Base-by-base conservation (phyloP, 2,888 invertebrate genomes). In the Cataglyphis livida region DNA sequence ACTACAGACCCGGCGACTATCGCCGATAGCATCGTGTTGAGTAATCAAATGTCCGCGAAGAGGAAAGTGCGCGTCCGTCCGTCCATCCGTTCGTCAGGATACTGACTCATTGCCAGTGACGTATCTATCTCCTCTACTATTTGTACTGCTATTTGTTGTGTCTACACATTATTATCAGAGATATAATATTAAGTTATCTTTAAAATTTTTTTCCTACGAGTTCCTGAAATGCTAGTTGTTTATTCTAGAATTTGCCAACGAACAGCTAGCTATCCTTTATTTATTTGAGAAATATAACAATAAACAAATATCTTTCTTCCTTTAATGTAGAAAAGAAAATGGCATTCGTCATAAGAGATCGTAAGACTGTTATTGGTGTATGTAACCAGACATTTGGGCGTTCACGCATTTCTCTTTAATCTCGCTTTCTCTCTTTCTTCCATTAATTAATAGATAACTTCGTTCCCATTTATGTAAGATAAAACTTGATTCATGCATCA, bases 41-140 rank as follows among this genome's bases (percentile, higher is more conserved):
- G 68, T 76, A 81, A 82, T 82, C 83, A 73, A 41, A 81, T 48
- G 64, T 65, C n/a, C 28, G 70, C 38, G 68, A 81, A 78, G 84
- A 84, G 82, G 51, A 81, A 76, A 61, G 48, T 74, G 57, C 32
- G 21, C 44, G 57, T 28, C 54, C 38, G 57, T 48, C 35, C 35
- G 54, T 51, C 48, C 48, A 7, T 51, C 51, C 51, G 7, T 51
- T 21, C 71, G 64, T 38, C 65, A 41, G 35, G 18, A 62, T 57
- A 70, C 76, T 89, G 90, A 88, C 84, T 89, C 90, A 88, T 85
- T 70, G 66, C 35, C 48, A 64, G 73, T 82, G 54, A 73, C 76
- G 74, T 81, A 71, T 71, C 35, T 74, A 64, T 57, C 44, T 59
- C 41, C 21, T 57, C 38, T 48, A 32, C 41, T 18, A 41, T 28